Percentiles rank a stretch among this genome's conserved stretches.
These are phyloP conservation scores for Diglossa cyanea DNA, from an alignment of 2,797 vertebrate genomes.

Conservation along the genomic window DNA sequence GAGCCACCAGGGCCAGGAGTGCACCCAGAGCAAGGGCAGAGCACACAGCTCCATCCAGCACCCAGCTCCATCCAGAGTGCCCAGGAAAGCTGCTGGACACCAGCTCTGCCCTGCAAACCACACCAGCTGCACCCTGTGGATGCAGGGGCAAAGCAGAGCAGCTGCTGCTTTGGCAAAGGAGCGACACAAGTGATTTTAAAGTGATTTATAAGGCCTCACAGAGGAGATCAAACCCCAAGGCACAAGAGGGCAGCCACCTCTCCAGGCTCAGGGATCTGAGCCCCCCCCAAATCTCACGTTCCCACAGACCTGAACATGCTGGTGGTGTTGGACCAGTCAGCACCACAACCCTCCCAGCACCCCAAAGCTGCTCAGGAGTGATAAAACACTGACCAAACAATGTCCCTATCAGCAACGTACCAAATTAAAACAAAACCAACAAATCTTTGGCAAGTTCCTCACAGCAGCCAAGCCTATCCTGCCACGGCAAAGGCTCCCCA, in stretches of 20 bases:
- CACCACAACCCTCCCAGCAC: background rate
- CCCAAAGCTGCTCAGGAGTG: background rate
- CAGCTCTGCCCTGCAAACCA: background rate
- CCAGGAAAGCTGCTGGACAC: background rate
- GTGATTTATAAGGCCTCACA: background rate
- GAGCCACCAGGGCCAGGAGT: background rate
- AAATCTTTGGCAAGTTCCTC: constrained; percentile 3
- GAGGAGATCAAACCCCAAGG: background rate
- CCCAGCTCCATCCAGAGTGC: too few relatives aligned
- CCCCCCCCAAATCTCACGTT: background rate
- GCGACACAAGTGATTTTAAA: background rate
- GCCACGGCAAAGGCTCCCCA: constrained; percentile 5
- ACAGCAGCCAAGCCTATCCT: background rate
- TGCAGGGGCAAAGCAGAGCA: background rate
- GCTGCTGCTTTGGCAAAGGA: background rate
- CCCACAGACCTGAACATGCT: background rate
- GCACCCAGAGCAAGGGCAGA: background rate
- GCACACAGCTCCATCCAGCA: background rate
- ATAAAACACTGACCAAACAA: background rate
- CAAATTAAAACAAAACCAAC: constrained; percentile 7
- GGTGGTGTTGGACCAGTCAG: rapidly evolving
- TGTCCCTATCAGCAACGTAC: rapidly evolving
- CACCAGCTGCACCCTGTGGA: background rate
- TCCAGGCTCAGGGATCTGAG: background rate
- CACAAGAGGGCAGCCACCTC: background rate